Percentiles rank a stretch among this genome's conserved stretches.
These are phyloP conservation scores for Herpetotheres cachinnans DNA, from an alignment of 2,113 vertebrate genomes.

Conservation along the genomic window DNA sequence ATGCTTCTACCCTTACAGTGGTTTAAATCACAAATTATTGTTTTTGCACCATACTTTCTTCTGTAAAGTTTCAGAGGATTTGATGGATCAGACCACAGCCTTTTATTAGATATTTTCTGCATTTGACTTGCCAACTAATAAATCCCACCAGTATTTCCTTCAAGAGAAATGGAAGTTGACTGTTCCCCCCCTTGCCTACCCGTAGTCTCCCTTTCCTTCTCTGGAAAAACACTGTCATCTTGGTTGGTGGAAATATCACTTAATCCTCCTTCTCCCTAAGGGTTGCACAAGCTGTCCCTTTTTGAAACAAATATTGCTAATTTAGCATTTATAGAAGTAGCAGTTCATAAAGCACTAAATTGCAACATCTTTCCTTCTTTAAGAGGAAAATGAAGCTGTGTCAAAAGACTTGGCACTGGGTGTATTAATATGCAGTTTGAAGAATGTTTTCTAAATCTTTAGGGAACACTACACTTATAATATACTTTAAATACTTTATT, in stretches of 20 bases:
- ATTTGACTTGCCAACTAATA: background rate
- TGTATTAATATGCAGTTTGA: background rate
- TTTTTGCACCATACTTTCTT: background rate
- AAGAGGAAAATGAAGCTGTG: constrained; percentile 3
- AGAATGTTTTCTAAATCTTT: background rate
- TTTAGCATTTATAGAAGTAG: background rate
- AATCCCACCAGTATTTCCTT: background rate
- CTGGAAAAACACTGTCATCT: background rate
- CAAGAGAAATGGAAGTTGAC: background rate
- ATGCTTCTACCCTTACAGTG: background rate
- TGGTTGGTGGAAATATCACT: background rate
- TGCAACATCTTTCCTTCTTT: background rate
- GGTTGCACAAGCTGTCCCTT: background rate
- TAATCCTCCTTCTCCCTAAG: background rate
- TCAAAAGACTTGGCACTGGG: background rate
- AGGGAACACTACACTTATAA: background rate
- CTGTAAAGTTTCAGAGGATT: background rate
- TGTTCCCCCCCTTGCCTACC: background rate
- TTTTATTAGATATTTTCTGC: background rate
- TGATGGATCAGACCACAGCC: background rate
- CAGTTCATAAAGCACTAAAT: background rate
- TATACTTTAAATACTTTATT: constrained; percentile 2
- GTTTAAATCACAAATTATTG: background rate
- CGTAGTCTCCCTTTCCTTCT: background rate
- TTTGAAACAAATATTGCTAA: constrained; percentile 21